Percentiles rank a stretch among this genome's conserved stretches.
These are phyloP conservation scores for Pentalonia nigronervosa DNA, from an alignment of 1,140 invertebrate species.

Conservation along the genomic window DNA sequence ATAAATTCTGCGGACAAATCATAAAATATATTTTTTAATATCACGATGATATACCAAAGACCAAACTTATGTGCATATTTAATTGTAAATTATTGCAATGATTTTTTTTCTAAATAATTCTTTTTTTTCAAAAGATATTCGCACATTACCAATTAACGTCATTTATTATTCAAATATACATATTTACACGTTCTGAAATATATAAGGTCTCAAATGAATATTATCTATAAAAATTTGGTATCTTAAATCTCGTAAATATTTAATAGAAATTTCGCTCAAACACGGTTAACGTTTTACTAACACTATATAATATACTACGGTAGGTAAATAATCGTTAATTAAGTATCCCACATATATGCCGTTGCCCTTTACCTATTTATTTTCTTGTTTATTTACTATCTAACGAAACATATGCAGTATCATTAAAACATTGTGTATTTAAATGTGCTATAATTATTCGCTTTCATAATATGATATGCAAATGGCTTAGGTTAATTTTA, in stretches of 20 bases:
- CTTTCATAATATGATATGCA: neutral
- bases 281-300: neutral
- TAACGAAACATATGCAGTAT: neutral
- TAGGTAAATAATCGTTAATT: neutral
- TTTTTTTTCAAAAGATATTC: neutral
- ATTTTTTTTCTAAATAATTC: neutral
- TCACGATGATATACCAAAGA: neutral
- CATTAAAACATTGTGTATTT: neutral
- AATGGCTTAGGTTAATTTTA: neutral
- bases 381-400: neutral
- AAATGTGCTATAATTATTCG: slow-evolving; percentile 26
- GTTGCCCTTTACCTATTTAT: neutral
- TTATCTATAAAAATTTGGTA: neutral
- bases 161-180: slow-evolving; percentile 27
- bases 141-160: neutral
- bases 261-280: neutral
- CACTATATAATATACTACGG: no score
- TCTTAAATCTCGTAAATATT: neutral
- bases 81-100: slow-evolving; percentile 7
- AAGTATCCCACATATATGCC: neutral
- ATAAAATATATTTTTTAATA: slow-evolving; percentile 21
- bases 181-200: neutral
- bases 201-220: neutral
- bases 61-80: neutral
- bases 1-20: neutral